These are phyloP conservation scores for Turritopsis dohrnii DNA, from an alignment of 30 jellyfish, hydroid and myxozoan species.

Conservation along the genomic window DNA sequence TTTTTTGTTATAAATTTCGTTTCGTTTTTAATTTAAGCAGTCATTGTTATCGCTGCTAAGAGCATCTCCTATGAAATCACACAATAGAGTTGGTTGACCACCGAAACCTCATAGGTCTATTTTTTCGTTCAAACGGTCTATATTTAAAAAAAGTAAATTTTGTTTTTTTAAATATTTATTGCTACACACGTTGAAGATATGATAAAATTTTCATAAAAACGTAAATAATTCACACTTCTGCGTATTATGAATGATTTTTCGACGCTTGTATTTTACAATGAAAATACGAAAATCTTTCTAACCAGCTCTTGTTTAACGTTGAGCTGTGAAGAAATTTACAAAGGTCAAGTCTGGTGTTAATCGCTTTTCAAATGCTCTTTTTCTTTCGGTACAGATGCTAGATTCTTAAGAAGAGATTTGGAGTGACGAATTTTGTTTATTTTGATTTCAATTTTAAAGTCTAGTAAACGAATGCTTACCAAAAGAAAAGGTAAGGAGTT, in stretches of 20 bases:
- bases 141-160: neutral
- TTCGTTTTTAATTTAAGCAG: neutral
- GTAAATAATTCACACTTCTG: neutral
- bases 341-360: neutral
- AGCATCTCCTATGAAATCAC: too few species aligned
- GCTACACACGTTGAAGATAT: neutral
- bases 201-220: neutral
- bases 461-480: neutral
- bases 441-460: neutral
- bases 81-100: neutral
- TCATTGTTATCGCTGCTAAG: too few species aligned
- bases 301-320: neutral
- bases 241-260: neutral
- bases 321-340: neutral
- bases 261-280: neutral
- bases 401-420: neutral
- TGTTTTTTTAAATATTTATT: too few species aligned
- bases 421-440: neutral
- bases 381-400: neutral
- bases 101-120: neutral
- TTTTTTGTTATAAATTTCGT: too few species aligned
- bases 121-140: neutral
- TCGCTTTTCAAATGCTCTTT: neutral
- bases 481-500: neutral
- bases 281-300: neutral